A percentile compares a stretch with the other conserved stretches of the same genome.
phyloP scores from a whole-genome alignment of 1,140 invertebrate genomes.

The Subanguina moxae region DNA sequence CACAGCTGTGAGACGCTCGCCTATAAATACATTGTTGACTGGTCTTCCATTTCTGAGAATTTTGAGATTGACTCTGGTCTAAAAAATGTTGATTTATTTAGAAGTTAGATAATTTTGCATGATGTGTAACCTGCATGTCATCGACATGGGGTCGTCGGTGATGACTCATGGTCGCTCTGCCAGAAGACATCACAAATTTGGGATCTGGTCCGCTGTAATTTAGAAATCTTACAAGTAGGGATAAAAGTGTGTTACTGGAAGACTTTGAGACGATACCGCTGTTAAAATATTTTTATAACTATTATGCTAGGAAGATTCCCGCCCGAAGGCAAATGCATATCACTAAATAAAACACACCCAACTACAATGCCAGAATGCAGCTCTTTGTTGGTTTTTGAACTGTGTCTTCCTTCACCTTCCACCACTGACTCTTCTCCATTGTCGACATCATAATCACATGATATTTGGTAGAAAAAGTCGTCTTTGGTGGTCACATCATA shows the following conservation, averaged over 20 bases:
- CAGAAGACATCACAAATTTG: conserved; percentile 24
- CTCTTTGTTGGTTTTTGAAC: conserved; percentile 3
- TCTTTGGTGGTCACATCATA: conserved; percentile 52
- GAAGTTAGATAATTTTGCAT: background rate
- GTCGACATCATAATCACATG: conserved; percentile 34
- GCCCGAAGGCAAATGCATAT: background rate
- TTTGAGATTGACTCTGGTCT: conserved; percentile 33
- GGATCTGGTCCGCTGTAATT: conserved; percentile 47
- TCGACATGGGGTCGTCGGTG: background rate
- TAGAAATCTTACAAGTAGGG: no score
- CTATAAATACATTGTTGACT: conserved; percentile 52
- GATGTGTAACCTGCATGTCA: no score
- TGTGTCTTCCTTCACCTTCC: conserved; percentile 1
- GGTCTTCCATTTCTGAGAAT: conserved; percentile 43
- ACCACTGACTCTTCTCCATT: background rate
- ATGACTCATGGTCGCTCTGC: conserved; percentile 10
- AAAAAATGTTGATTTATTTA: background rate
- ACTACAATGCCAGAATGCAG: conserved; percentile 36
- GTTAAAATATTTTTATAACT: no score
- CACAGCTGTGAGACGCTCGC: conserved; percentile 48
- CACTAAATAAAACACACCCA: conserved; percentile 33
- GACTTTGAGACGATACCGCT: no score
- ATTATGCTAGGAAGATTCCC: no score
- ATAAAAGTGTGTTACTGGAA: conserved; percentile 13
- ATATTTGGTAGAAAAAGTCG: conserved; percentile 48